A percentile compares a stretch with the other conserved stretches of the same genome.
These are phyloP conservation scores for Melitaea athalia DNA, from an alignment of 2,888 invertebrate species.

Conservation along the genomic window DNA sequence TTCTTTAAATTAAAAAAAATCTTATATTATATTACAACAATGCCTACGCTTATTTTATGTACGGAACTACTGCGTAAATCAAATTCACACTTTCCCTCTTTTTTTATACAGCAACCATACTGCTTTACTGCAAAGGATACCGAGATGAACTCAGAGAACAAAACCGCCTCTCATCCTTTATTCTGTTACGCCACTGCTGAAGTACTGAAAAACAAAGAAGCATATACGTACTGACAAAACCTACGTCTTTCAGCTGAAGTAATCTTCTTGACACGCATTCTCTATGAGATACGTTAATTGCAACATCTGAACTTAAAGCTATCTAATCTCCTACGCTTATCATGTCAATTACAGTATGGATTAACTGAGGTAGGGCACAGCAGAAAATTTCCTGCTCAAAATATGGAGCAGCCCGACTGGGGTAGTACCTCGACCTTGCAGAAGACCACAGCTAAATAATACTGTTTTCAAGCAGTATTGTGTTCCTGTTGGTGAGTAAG, in stretches of 20 bases:
- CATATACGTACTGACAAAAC: neutral
- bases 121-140: conserved; percentile 7
- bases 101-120: neutral
- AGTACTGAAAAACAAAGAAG: neutral
- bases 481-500: too few relatives aligned
- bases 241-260: neutral
- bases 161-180: conserved; percentile 2
- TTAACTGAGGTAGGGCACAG: too few relatives aligned
- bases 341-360: too few relatives aligned
- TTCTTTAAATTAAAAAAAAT: too few relatives aligned
- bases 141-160: conserved; percentile 9
- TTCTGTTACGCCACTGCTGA: neutral
- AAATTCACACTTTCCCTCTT: neutral
- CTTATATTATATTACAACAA: too few relatives aligned
- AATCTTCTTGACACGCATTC: neutral
- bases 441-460: too few relatives aligned
- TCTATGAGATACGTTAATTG: neutral
- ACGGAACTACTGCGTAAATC: neutral
- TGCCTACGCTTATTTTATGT: neutral
- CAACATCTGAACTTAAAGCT: too few relatives aligned
- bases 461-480: too few relatives aligned
- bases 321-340: too few relatives aligned
- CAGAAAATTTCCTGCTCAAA: too few relatives aligned
- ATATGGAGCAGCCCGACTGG: too few relatives aligned
- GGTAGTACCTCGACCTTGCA: too few relatives aligned